Conservation (phyloP, 1,140 invertebrate genomes). For the Lerema accius region DNA sequence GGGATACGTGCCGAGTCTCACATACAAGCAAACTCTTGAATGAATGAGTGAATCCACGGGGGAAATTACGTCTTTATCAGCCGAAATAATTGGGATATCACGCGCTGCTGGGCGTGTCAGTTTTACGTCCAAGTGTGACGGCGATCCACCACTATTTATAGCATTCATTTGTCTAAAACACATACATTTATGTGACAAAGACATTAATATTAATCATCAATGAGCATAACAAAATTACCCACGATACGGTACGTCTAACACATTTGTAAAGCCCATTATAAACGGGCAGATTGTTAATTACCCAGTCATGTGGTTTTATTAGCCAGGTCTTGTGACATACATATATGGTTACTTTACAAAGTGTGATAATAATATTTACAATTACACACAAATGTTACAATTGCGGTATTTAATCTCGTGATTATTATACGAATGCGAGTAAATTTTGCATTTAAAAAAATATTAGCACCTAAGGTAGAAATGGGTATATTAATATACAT, state of each 20-base stretch:
- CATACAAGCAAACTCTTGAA: no score
- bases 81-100: slow-evolving; percentile 18
- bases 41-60: slow-evolving; percentile 2
- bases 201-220: slow-evolving; percentile 7
- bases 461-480: no score
- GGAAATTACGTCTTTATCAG: slow-evolving; percentile 16
- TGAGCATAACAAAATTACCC: neutral
- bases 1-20: no score
- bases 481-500: no score
- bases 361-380: slow-evolving; percentile 2
- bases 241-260: slow-evolving; percentile 7
- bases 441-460: no score
- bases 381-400: neutral
- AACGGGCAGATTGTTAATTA: slow-evolving; percentile 23
- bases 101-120: slow-evolving; percentile 10
- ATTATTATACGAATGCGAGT: no score
- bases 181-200: neutral
- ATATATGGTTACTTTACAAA: slow-evolving; percentile 18
- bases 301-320: slow-evolving; percentile 19
- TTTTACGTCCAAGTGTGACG: slow-evolving; percentile 16
- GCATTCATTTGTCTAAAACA: neutral
- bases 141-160: slow-evolving; percentile 13
- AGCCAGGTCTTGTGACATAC: slow-evolving; percentile 13
- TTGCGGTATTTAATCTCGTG: no score
- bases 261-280: slow-evolving; percentile 16